Conservation (phyloP, 2,113 vertebrate genomes). For the Labeo catla region DNA sequence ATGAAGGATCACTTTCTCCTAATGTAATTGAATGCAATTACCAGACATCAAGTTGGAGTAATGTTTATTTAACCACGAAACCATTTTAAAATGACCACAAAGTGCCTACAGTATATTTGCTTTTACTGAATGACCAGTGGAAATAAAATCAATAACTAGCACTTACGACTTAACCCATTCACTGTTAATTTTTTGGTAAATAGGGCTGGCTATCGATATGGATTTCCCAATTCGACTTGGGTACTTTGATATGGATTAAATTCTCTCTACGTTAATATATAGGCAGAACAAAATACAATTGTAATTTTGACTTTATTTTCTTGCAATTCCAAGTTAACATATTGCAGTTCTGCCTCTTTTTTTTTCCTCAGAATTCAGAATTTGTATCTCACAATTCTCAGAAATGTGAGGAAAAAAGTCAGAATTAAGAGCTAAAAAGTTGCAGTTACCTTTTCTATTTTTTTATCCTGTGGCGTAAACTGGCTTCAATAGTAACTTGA, state of each 20-base stretch:
- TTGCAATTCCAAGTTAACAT: no score
- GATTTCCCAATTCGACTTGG: neutral
- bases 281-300: neutral
- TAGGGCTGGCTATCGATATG: neutral
- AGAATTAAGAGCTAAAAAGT: no score
- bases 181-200: neutral
- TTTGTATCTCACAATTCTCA: no score
- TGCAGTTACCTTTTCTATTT: no score
- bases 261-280: neutral
- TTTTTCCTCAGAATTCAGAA: no score
- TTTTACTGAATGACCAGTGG: neutral
- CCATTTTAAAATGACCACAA: neutral
- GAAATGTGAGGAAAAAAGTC: no score
- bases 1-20: neutral
- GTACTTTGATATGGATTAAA: neutral
- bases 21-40: constrained; percentile 13
- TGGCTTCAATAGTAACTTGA: no score
- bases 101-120: neutral
- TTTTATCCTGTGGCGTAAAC: no score
- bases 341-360: no score
- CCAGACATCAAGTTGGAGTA: constrained; percentile 2
- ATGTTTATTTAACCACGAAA: constrained; percentile 8
- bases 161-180: neutral
- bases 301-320: no score
- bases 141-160: constrained; percentile 2